phyloP scores from a whole-genome alignment of 2,797 vertebrate genomes.

The Gambelia wislizenii region DNA sequence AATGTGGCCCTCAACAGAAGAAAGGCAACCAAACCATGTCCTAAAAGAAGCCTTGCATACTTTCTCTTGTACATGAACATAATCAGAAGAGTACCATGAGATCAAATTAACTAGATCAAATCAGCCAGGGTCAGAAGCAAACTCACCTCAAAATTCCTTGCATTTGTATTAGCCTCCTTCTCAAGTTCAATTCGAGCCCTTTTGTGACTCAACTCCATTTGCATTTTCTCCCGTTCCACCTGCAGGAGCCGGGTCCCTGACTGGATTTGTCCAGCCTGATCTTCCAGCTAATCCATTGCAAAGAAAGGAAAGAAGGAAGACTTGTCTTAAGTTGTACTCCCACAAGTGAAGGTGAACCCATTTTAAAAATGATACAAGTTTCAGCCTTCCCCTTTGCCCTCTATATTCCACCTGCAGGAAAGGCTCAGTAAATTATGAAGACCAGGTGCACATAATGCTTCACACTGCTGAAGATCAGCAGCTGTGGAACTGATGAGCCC shows the following conservation, averaged over 20 bases:
- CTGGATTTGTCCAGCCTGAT: constrained; percentile 88
- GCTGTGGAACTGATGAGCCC: no score
- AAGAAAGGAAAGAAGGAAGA: not conserved
- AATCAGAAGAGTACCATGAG: no score
- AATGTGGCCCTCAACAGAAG: not conserved
- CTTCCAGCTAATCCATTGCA: constrained; percentile 82
- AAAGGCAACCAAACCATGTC: not conserved
- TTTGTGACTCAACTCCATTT: constrained; percentile 97
- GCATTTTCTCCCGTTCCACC: constrained; percentile 93
- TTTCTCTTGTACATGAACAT: not conserved
- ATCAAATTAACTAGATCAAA: not conserved
- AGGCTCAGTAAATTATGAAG: no score
- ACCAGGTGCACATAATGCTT: not conserved
- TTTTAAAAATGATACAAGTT: not conserved
- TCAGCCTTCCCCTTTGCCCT: not conserved
- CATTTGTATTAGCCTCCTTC: constrained; percentile 85
- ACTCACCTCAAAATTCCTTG: constrained; percentile 89
- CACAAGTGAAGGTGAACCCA: accelerated
- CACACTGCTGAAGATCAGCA: not conserved
- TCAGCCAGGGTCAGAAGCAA: accelerated
- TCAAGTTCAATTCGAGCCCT: constrained; percentile 94
- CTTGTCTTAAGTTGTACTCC: accelerated
- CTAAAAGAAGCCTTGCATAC: not conserved
- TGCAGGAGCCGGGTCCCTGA: constrained; percentile 88
- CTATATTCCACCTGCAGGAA: not conserved